Evolutionary conservation across 30 jellyfish, hydroid and myxozoan species (phyloP), one percentile per base, ranked within the genome.

Genomic region (Catostylus mosaicus): DNA sequence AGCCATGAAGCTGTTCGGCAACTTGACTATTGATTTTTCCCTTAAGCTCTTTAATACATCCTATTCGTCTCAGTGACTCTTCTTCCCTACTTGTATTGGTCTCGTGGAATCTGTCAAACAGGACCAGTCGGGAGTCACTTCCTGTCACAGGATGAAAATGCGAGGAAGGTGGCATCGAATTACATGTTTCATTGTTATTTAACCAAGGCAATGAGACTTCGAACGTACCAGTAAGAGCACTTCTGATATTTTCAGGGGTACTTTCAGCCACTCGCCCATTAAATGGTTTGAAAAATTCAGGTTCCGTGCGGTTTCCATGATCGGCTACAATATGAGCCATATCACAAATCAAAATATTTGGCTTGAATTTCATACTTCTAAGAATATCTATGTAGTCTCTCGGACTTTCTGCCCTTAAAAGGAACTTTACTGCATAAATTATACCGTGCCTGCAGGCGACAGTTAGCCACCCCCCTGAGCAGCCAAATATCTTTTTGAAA

Each of bases 381-480:
- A 82, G 19, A 7, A 61, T 70, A 36, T 82, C 92, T 3, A 82
- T 64, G 36, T 82, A 66, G 84, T 67, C 86, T 22, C 86, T 75
- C 7, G 83, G 80, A 47, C 86, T 82, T 48, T 82, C 92, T 6
- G 86, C 85, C 3, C 92, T 47, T 1, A 82, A 24, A 4, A 82
- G 45, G 1, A 45, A 67, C 3, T 82, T 82, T 5, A 67, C 71
- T 2, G 50, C 78, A 33, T 82, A 82, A 6, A 82, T 61, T 14
- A 82, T 48, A 4, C 86, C 86, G 35, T 82, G 86, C 46, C 33
- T 29, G 37, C 92, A 67, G 30, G 92, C 57, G 27, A 68, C 67
- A 2, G 85, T 67, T 6, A 82, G 67, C 92, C 92, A 82, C n/a
- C 92, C 92, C 24, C 92, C 92, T 0, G 92, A 82, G 48, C 51